Base-by-base conservation (phyloP, 35 echinoderm and acorn worm genomes). In the Holothuria glaberrima region DNA sequence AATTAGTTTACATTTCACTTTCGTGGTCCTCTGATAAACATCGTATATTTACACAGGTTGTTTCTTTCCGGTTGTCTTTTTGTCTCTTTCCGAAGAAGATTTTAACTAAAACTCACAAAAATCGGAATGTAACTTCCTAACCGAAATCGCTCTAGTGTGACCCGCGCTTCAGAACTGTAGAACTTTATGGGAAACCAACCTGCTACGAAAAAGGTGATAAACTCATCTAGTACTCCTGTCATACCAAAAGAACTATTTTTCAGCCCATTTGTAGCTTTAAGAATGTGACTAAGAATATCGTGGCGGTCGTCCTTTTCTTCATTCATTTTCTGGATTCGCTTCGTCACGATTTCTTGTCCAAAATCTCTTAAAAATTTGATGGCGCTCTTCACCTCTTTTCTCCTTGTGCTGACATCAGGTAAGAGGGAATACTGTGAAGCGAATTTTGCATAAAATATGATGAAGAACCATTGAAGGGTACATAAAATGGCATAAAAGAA, bases 181-280 rank as follows among this genome's bases (percentile, higher is more conserved):
- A 41, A 41, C 36, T 41, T 41, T 41, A 4, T 2, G 36, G 36
- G 7, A 41, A 41, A 54, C 50, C 0, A 5, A 78, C 74, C 74
- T 78, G 74, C 74, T 38, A 78, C 74, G 50, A 78, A 78, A 48
- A 78, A 78, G 22, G 74, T 78, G 12, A 78, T 25, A 54, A 78
- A 78, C n/a, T 78, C 74, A 78, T 78, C 74, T 22, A 78, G 6
- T 6, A 78, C 74, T 28, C 50, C 36, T 78, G 35, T 78, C 74
- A 78, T 78, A 12, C 74, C 74, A 45, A 78, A 48, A 6, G 36
- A 21, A 14, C 50, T 78, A 52, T 78, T 21, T 45, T 21, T 48
- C 38, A 48, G 41, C 29, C 74, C 74, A 78, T 78, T 78, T 12
- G 74, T 78, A 12, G 74, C 74, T 19, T 78, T 78, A 12, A 78